These are phyloP conservation scores for Falco cherrug DNA, from an alignment of 2,797 vertebrate genomes.

Conservation along the genomic window DNA sequence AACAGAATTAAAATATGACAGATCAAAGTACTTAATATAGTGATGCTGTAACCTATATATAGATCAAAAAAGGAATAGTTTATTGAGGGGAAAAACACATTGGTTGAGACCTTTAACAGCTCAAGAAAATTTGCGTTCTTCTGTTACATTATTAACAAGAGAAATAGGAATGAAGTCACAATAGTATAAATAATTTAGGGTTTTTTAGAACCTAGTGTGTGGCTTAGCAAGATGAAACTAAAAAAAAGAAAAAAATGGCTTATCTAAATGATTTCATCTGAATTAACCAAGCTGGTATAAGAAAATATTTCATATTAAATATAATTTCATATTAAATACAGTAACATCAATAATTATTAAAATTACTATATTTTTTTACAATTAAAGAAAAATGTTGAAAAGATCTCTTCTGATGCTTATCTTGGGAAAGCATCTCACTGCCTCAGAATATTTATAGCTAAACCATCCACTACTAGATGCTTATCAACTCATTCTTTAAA, in stretches of 20 bases:
- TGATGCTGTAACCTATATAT: neutral
- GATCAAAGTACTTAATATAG: neutral
- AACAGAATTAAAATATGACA: neutral
- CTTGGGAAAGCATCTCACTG: neutral
- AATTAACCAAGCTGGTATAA: neutral
- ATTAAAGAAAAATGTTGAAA: neutral
- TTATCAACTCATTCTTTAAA: neutral
- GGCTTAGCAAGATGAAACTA: neutral
- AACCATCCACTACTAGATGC: neutral
- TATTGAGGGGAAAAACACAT: neutral
- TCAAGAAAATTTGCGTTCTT: neutral
- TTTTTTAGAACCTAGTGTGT: slow-evolving; percentile 32
- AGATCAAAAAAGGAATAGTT: neutral
- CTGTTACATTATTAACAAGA: slow-evolving; percentile 44
- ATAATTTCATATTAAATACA: neutral
- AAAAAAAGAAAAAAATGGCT: neutral
- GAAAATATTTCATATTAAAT: neutral
- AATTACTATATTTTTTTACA: neutral
- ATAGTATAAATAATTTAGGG: slow-evolving; percentile 26
- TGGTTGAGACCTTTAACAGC: neutral
- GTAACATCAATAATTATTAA: neutral
- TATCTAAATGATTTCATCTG: neutral
- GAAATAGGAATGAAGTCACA: slow-evolving; percentile 11
- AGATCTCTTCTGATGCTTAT: neutral
- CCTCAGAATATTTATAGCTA: neutral